Percentiles rank a stretch among this genome's conserved stretches.
These are phyloP conservation scores for Cavia porcellus DNA, from an alignment of 2,113 vertebrate genomes.

Conservation along the genomic window DNA sequence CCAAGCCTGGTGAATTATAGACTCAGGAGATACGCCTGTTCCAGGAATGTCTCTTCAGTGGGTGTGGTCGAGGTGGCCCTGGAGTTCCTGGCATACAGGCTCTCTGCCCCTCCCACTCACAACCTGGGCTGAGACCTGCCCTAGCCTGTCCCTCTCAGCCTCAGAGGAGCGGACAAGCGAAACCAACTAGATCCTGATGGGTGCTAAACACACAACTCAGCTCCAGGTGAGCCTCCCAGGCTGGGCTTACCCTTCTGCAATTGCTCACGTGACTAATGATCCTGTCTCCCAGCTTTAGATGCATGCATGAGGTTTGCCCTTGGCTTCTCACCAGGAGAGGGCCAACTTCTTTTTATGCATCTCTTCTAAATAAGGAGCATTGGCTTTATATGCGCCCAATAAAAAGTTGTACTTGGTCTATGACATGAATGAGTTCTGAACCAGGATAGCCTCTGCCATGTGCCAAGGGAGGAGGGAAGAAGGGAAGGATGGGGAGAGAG, in stretches of 20 bases:
- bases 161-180: not conserved
- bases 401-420: not conserved
- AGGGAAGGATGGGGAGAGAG: not conserved
- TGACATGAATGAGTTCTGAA: constrained; percentile 36
- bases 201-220: not conserved
- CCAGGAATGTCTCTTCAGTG: not conserved
- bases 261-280: not conserved
- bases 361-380: constrained; percentile 35
- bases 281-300: not conserved
- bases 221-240: not conserved
- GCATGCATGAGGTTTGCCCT: not conserved
- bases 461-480: not conserved
- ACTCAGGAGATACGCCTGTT: not conserved
- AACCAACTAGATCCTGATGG: not conserved
- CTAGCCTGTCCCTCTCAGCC: not conserved
- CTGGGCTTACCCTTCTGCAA: not conserved
- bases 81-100: not conserved
- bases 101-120: not conserved
- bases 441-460: not conserved
- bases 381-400: not conserved
- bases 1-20: not conserved
- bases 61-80: not conserved
- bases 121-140: not conserved
- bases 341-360: not conserved
- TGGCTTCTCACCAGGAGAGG: not conserved